These are phyloP conservation scores for Apamea crenata DNA, from an alignment of 2,888 invertebrate species.

Conservation along the genomic window DNA sequence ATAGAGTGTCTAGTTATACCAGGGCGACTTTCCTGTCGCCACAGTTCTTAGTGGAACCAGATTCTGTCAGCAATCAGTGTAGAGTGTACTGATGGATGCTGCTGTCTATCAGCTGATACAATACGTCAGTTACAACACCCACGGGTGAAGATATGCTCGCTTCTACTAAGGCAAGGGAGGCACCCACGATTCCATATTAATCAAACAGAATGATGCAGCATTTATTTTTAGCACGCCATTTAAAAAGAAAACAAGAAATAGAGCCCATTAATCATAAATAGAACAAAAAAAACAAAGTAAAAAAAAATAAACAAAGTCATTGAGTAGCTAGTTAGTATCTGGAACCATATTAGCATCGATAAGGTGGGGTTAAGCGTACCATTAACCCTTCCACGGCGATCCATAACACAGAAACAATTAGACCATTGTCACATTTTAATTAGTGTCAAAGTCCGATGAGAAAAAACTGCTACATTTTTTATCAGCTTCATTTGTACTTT, in stretches of 20 bases:
- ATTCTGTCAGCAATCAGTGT: conserved; percentile 27
- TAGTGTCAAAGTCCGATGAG: conserved; percentile 60
- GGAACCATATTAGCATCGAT: conserved; percentile 58
- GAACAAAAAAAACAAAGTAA: conserved; percentile 47
- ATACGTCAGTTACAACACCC: conserved; percentile 35
- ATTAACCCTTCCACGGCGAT: conserved; percentile 65
- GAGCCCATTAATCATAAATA: conserved; percentile 40
- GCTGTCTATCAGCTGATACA: conserved; percentile 32
- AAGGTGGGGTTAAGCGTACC: conserved; percentile 65
- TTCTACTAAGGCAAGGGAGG: conserved; percentile 16
- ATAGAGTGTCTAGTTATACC: conserved; percentile 9
- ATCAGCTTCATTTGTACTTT: conserved; percentile 22
- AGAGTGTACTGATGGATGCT: conserved; percentile 26
- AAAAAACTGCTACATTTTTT: conserved; percentile 36
- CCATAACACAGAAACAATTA: conserved; percentile 65
- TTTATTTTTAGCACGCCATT: conserved; percentile 39
- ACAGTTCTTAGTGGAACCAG: conserved; percentile 13
- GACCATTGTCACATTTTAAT: conserved; percentile 61
- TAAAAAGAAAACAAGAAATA: conserved; percentile 33
- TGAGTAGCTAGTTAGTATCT: conserved; percentile 35
- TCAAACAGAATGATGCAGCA: conserved; percentile 24
- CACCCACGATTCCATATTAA: conserved; percentile 22
- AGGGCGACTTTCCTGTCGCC: background rate
- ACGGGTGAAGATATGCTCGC: conserved; percentile 26
- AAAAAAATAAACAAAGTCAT: conserved; percentile 49